Conservation (phyloP, 1,140 invertebrate genomes). For the Drosophila pachea region DNA sequence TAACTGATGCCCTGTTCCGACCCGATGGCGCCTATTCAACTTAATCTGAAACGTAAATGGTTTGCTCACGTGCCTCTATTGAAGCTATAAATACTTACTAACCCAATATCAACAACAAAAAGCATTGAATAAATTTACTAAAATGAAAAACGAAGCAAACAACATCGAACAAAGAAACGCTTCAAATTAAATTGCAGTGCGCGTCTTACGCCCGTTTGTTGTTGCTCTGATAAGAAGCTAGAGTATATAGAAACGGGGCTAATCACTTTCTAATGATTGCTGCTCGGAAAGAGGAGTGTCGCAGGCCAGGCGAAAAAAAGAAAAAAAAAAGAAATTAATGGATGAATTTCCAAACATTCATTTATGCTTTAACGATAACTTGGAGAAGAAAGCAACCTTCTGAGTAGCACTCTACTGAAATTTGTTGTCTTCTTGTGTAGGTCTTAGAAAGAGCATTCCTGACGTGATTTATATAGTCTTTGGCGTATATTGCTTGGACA, state of each 20-base stretch:
- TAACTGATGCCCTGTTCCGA: slow-evolving; percentile 9
- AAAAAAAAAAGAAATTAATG: too few species aligned
- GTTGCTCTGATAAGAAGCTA: slow-evolving; percentile 3
- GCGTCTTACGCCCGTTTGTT: neutral
- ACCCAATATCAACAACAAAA: slow-evolving; percentile 9
- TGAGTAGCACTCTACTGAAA: too few species aligned
- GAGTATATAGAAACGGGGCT: slow-evolving; percentile 1
- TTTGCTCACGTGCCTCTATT: slow-evolving; percentile 49
- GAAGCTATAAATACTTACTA: slow-evolving; percentile 45
- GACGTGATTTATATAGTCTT: slow-evolving; percentile 12
- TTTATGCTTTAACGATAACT: too few species aligned
- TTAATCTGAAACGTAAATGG: slow-evolving; percentile 55
- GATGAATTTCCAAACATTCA: too few species aligned
- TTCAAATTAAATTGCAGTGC: neutral
- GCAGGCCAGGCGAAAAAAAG: neutral
- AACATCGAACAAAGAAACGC: slow-evolving; percentile 24
- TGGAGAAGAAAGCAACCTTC: too few species aligned
- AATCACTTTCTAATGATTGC: neutral
- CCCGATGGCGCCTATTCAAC: slow-evolving; percentile 26
- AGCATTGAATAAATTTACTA: neutral
- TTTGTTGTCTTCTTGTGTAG: neutral
- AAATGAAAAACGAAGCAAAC: slow-evolving; percentile 7
- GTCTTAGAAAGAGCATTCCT: neutral
- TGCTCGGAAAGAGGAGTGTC: neutral
- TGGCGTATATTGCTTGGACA: slow-evolving; percentile 22